A percentile compares a stretch with the other conserved stretches of the same genome.
Conservation (phyloP, 2,888 invertebrate genomes). For the Thera britannica region DNA sequence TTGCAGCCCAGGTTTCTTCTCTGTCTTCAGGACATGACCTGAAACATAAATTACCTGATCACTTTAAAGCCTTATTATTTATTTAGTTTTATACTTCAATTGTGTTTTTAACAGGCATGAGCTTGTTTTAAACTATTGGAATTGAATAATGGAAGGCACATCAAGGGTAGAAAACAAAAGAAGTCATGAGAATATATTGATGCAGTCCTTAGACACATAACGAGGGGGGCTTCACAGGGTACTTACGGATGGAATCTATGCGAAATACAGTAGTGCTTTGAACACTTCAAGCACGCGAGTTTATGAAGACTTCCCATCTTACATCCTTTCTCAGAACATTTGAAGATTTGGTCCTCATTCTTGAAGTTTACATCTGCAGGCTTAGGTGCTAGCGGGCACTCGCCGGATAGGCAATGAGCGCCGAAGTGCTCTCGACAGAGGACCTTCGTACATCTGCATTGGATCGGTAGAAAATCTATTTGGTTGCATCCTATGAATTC, state of each 20-base stretch:
- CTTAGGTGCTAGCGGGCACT: slow-evolving; percentile 70
- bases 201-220: too few relatives aligned
- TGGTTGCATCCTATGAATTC: slow-evolving; percentile 85
- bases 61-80: too few relatives aligned
- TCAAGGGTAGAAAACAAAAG: too few relatives aligned
- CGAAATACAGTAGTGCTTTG: slow-evolving; percentile 88
- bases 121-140: neutral
- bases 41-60: slow-evolving; percentile 35
- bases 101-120: neutral
- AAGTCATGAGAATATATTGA: too few relatives aligned
- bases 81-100: too few relatives aligned
- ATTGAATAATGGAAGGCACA: too few relatives aligned
- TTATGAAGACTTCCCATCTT: slow-evolving; percentile 85
- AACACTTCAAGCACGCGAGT: slow-evolving; percentile 87
- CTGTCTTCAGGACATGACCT: slow-evolving; percentile 84
- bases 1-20: slow-evolving; percentile 80
- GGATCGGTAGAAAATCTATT: slow-evolving; percentile 89
- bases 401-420: slow-evolving; percentile 82
- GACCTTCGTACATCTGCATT: slow-evolving; percentile 86
- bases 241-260: slow-evolving; percentile 86
- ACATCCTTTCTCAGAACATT: slow-evolving; percentile 86
- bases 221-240: neutral
- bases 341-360: slow-evolving; percentile 72
- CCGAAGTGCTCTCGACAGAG: slow-evolving; percentile 89
- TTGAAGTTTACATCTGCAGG: slow-evolving; percentile 69